phyloP scores from a whole-genome alignment of 2,888 invertebrate genomes.

The Glaucopsyche alexis region DNA sequence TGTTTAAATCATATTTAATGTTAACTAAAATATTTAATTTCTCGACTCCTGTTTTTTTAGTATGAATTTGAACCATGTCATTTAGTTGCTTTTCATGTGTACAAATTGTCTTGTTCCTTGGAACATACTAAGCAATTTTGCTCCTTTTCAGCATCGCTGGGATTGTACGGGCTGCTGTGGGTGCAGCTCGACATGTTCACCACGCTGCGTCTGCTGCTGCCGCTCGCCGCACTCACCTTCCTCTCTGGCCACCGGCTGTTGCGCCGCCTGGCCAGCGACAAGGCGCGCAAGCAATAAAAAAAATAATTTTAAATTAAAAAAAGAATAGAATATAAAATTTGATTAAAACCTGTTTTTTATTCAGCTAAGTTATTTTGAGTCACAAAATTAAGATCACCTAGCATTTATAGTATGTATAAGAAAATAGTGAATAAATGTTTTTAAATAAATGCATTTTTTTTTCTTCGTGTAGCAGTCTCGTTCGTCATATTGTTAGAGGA shows the following conservation, averaged over 20 bases:
- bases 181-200: slow-evolving; percentile 96
- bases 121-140: neutral
- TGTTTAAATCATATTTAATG: too few species aligned
- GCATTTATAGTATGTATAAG: neutral
- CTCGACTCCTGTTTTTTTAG: too few species aligned
- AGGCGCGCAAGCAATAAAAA: slow-evolving; percentile 33
- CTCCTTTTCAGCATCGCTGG: slow-evolving; percentile 85
- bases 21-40: too few species aligned
- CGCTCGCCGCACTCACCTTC: slow-evolving; percentile 93
- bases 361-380: slow-evolving; percentile 26
- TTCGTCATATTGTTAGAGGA: too few species aligned
- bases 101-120: neutral
- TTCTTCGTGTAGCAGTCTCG: neutral
- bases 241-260: slow-evolving; percentile 95
- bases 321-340: neutral
- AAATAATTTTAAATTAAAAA: neutral
- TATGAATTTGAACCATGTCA: too few species aligned
- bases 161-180: slow-evolving; percentile 95
- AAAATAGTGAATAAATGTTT: slow-evolving; percentile 12
- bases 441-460: neutral
- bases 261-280: slow-evolving; percentile 86
- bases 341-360: slow-evolving; percentile 29
- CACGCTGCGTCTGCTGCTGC: slow-evolving; percentile 92
- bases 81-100: neutral
- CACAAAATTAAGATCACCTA: slow-evolving; percentile 31